Base-by-base conservation (phyloP, 2,888 invertebrate genomes). In the Diarsia mendica region DNA sequence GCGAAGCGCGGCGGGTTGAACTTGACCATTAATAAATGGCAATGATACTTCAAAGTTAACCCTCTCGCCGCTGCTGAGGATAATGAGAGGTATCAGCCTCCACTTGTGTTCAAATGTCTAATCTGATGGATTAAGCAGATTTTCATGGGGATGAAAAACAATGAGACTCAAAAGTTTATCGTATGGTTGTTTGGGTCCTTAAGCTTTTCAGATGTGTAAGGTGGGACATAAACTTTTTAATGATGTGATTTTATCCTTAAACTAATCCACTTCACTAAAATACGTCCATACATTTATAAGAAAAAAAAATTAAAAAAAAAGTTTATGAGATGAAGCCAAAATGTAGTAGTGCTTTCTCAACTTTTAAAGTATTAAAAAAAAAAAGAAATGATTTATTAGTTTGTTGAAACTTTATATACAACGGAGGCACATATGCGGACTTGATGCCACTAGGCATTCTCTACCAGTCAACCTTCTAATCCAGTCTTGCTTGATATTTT, bases 1-100 rank as follows among this genome's bases (percentile, higher is more conserved):
- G 88, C 83, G 87, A 81, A 88, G 86, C 83, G 83, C 85, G 88
- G 80, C 85, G 86, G 93, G 92, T 89, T 91, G 83, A 83, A 96
- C 95, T 96, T 96, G 96, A 96, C 96, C 96, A 94, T 95, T 96
- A 94, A 96, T 95, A 95, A 96, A 96, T 95, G 94, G 95, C 92
- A 95, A 95, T 95, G 95, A 96, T 96, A 95, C 96, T 96, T 95
- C 95, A 95, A 94, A 95, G 93, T 95, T 95, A 95, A 96, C 95
- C 96, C 96, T 94, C 92, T 91, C 91, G 77, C 82, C 75, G 77
- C 82, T 83, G 74, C 71, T 79, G 83, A 84, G 89, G 90, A 92
- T 93, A 93, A 94, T 93, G 93, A 94, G 94, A 90, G 93, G 89
- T 92, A 93, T 92, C 93, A 91, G 86, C 87, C 89, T 87, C 89